These are phyloP conservation scores for Craseonycteris thonglongyai DNA, from an alignment of 2,113 vertebrate species.

Conservation along the genomic window DNA sequence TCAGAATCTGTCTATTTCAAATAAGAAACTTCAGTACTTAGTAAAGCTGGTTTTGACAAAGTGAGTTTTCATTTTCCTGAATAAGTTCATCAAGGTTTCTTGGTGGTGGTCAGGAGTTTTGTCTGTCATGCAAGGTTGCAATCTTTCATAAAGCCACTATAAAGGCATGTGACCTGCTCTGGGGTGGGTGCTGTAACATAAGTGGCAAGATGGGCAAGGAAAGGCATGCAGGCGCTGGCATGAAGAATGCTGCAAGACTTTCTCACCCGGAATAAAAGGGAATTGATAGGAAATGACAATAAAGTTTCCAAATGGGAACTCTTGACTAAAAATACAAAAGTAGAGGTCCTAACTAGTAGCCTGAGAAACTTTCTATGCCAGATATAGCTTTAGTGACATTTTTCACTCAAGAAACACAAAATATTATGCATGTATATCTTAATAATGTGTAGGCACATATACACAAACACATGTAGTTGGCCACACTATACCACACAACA, in stretches of 20 bases:
- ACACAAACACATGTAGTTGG: neutral
- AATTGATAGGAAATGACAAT: neutral
- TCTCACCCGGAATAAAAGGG: neutral
- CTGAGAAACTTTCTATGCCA: conserved; percentile 9
- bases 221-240: neutral
- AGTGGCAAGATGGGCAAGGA: conserved; percentile 42
- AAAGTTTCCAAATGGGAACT: neutral
- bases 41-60: neutral
- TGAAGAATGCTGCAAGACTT: neutral
- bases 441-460: neutral
- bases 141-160: conserved; percentile 37
- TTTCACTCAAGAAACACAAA: conserved; percentile 13
- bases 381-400: neutral
- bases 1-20: conserved; percentile 13
- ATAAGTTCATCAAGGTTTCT: conserved; percentile 39
- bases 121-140: conserved; percentile 9
- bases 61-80: conserved; percentile 43
- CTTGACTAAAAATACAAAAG: neutral
- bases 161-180: conserved; percentile 26
- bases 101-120: conserved; percentile 22
- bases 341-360: neutral
- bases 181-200: neutral
- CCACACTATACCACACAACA: neutral
- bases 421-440: neutral
- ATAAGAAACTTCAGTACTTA: neutral